phyloP scores from a whole-genome alignment of 2,888 invertebrate species.

The Clunio marinus region DNA sequence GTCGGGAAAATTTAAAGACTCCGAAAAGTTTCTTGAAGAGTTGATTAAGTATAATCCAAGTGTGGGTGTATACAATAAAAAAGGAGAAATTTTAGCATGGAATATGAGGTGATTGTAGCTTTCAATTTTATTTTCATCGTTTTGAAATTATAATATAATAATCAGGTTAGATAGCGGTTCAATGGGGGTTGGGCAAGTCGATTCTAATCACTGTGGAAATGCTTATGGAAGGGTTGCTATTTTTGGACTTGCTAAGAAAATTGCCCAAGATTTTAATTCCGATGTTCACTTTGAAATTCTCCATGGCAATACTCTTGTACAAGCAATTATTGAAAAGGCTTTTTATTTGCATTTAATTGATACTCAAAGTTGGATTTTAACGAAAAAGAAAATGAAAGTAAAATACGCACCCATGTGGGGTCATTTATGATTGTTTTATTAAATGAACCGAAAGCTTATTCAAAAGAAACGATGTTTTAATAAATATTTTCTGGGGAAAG shows the following conservation, averaged over 20 bases:
- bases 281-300: background rate
- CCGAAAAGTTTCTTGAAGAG: conserved; percentile 1
- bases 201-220: background rate
- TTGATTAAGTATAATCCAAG: background rate
- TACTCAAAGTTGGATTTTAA: background rate
- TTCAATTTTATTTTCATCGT: background rate
- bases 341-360: background rate
- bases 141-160: no score
- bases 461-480: no score
- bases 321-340: background rate
- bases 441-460: no score
- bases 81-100: background rate
- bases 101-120: background rate
- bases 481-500: no score
- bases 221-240: background rate
- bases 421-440: background rate
- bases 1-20: background rate
- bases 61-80: background rate
- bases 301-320: background rate
- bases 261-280: background rate
- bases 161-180: background rate
- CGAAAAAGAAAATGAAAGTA: background rate
- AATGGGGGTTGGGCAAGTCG: background rate
- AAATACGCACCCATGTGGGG: background rate
- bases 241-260: background rate